These are phyloP conservation scores for Pseudomyrmex gracilis DNA, from an alignment of 1,140 invertebrate species.

Conservation along the genomic window DNA sequence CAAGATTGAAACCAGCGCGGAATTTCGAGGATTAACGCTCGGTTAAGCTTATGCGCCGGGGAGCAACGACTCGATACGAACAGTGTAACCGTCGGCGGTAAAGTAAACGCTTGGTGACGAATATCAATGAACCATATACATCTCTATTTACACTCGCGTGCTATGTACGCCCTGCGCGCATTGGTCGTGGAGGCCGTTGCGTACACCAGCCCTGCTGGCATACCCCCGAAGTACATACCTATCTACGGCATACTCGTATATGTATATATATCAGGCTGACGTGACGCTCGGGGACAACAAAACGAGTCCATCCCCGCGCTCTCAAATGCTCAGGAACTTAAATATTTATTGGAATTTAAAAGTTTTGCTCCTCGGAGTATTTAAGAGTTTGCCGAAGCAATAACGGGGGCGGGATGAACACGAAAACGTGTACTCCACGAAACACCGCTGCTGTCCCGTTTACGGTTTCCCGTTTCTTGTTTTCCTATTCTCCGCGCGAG, in stretches of 20 bases:
- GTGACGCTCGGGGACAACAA: slow-evolving; percentile 48
- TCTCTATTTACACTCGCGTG: slow-evolving; percentile 54
- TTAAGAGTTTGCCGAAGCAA: slow-evolving; percentile 82
- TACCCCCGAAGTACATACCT: not conserved
- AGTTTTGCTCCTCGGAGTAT: slow-evolving; percentile 79
- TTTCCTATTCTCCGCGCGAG: not conserved
- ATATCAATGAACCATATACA: slow-evolving; percentile 59
- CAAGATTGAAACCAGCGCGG: slow-evolving; percentile 48
- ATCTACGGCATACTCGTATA: not conserved
- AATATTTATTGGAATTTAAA: slow-evolving; percentile 85
- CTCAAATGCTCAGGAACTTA: slow-evolving; percentile 77
- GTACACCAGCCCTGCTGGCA: not conserved
- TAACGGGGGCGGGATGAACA: slow-evolving; percentile 71
- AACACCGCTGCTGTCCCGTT: not conserved
- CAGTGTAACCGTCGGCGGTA: slow-evolving; percentile 52
- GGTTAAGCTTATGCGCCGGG: slow-evolving; percentile 49
- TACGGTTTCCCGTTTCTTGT: not conserved
- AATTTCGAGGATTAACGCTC: slow-evolving; percentile 60
- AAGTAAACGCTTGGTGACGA: slow-evolving; percentile 58
- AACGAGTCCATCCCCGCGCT: not conserved
- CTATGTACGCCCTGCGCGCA: slow-evolving; percentile 42
- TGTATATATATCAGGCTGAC: slow-evolving; percentile 9
- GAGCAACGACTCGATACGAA: slow-evolving; percentile 56
- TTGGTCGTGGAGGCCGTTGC: slow-evolving; percentile 30
- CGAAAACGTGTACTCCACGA: slow-evolving; percentile 38